These are phyloP conservation scores for Drosophila recens DNA, from an alignment of 2,888 invertebrate species.

Conservation along the genomic window DNA sequence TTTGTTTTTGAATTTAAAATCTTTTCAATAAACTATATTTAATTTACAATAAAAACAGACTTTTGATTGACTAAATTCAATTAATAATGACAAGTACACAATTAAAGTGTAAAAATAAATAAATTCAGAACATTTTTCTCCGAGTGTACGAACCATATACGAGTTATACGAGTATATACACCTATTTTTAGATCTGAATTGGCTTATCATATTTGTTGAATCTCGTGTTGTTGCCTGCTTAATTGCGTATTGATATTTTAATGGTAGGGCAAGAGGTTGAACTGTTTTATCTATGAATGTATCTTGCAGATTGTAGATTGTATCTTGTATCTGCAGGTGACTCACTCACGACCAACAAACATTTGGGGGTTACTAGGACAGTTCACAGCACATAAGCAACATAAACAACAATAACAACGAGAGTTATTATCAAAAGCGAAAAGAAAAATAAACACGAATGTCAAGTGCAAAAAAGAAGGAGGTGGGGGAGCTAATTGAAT, in stretches of 20 bases:
- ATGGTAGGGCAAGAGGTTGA: neutral
- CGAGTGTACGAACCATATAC: neutral
- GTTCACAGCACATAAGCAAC: slow-evolving; percentile 1
- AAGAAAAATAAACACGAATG: slow-evolving; percentile 18
- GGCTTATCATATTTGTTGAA: slow-evolving; percentile 34
- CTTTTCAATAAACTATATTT: too few relatives aligned
- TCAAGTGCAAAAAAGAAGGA: slow-evolving; percentile 23
- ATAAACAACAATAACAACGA: neutral
- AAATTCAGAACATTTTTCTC: too few relatives aligned
- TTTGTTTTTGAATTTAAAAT: too few relatives aligned
- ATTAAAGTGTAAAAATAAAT: too few relatives aligned
- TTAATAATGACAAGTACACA: too few relatives aligned
- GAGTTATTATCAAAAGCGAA: neutral
- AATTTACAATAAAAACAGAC: too few relatives aligned
- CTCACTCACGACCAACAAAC: slow-evolving; percentile 24
- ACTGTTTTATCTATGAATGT: slow-evolving; percentile 41
- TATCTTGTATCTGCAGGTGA: slow-evolving; percentile 35
- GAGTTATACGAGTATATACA: neutral
- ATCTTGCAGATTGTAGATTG: slow-evolving; percentile 1
- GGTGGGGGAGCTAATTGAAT: slow-evolving; percentile 10
- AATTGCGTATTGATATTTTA: slow-evolving; percentile 30
- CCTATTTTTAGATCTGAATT: slow-evolving; percentile 6
- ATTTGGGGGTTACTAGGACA: slow-evolving; percentile 60
- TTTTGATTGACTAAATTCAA: too few relatives aligned
- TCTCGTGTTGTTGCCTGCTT: slow-evolving; percentile 5